Base-by-base conservation (phyloP, 1,140 invertebrate species). In the Megalonaias nervosa region DNA sequence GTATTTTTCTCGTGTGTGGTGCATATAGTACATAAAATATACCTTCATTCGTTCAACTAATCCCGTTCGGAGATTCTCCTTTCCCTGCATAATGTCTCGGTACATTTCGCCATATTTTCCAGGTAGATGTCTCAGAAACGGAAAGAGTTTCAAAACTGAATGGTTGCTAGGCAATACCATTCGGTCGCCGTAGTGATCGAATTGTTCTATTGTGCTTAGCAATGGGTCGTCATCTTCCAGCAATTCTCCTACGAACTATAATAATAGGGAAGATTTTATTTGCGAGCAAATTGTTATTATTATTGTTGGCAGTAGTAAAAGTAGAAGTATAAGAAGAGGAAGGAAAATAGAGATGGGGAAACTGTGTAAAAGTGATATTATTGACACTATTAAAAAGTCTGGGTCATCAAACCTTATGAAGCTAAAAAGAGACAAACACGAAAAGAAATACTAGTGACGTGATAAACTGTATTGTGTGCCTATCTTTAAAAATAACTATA, bases 81-180 rank as follows among this genome's bases (percentile, higher is more conserved):
- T 78, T 38, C 61, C 55, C 9, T 21, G 14, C 55, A 71, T 57
- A 13, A 64, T 68, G 61, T 56, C 74, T 56, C 71, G 56, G 26
- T 67, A 78, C 48, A 78, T 38, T 23, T 69, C 48, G n/a, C 76
- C 76, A 71, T 78, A 78, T 66, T 68, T 68, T 69, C 76, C 76
- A n/a, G 76, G 76, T 19, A 67, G 65, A 67, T 69, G 59, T 57
- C 76, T 26, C 58, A 78, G 59, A 48, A 66, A 67, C 57, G 76
- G 76, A 57, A 73, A 48, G 17, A 72, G 16, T 67, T 78, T 78
- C 15, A 78, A 60, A 26, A 78, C 62, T 14, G 74, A 67, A 26
- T 78, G 76, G 17, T 26, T 66, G 31, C 71, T n/a, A 11, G 76
- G 76, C 16, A 55, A 68, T 26, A 78, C 74, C 23, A 78, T 48